Evolutionary conservation across 2,888 invertebrate genomes (phyloP).

Genomic region (Ennomos fuscantarius): DNA sequence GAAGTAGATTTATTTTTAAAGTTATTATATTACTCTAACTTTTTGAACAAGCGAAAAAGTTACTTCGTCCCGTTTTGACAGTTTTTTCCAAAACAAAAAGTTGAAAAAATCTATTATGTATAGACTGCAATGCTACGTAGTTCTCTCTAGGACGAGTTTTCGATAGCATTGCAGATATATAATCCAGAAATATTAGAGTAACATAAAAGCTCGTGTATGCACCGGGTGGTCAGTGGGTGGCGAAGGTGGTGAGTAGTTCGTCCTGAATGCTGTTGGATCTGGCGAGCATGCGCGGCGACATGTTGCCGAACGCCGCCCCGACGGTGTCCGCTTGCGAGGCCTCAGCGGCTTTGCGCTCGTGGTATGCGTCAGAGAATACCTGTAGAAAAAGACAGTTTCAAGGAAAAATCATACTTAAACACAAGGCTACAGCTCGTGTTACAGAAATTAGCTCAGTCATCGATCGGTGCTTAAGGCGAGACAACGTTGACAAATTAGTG

Average conservation of each 20-base stretch:
- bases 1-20: conserved; percentile 14
- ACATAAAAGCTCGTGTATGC: background rate
- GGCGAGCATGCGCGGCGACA: conserved; percentile 85
- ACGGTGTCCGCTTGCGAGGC: conserved; percentile 86
- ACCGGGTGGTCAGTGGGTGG: conserved; percentile 51
- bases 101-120: no score
- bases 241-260: conserved; percentile 87
- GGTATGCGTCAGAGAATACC: conserved; percentile 93
- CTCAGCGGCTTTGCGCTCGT: conserved; percentile 87
- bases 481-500: no score
- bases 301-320: conserved; percentile 82
- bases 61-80: no score
- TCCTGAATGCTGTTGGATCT: conserved; percentile 94
- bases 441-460: no score
- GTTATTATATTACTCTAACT: conserved; percentile 13
- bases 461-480: no score
- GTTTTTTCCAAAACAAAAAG: no score
- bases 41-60: no score
- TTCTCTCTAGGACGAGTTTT: no score
- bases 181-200: background rate
- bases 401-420: no score
- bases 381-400: conserved; percentile 46
- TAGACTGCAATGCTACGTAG: no score
- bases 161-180: no score
- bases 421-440: no score